Percentiles rank a stretch among this genome's conserved stretches.
phyloP scores from a whole-genome alignment of 2,888 invertebrate species.

The Acholoe squamosa region DNA sequence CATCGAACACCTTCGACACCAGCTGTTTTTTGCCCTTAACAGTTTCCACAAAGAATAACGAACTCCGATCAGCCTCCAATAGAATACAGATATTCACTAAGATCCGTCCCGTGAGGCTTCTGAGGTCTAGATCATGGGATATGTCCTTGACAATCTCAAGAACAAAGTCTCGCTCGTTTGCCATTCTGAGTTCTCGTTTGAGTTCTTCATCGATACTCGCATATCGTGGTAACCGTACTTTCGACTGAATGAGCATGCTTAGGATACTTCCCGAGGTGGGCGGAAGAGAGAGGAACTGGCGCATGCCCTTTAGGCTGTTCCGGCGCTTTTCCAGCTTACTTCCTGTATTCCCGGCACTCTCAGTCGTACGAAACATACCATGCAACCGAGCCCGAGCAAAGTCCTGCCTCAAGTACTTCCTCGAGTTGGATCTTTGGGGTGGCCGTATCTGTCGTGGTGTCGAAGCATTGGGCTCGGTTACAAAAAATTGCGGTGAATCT shows the following conservation, averaged over 20 bases:
- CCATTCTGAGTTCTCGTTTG: slow-evolving; percentile 81
- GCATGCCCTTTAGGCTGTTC: slow-evolving; percentile 85
- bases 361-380: slow-evolving; percentile 84
- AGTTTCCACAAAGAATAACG: slow-evolving; percentile 85
- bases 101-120: slow-evolving; percentile 84
- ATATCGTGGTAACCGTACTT: slow-evolving; percentile 84
- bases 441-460: slow-evolving; percentile 69
- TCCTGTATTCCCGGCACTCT: slow-evolving; percentile 68
- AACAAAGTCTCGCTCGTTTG: slow-evolving; percentile 85
- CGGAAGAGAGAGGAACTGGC: slow-evolving; percentile 85
- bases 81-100: slow-evolving; percentile 84
- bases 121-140: slow-evolving; percentile 85
- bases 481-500: slow-evolving; percentile 10
- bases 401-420: slow-evolving; percentile 84
- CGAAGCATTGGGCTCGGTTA: slow-evolving; percentile 69
- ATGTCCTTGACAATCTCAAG: slow-evolving; percentile 85
- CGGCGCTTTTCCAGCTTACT: slow-evolving; percentile 78
- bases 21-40: slow-evolving; percentile 83
- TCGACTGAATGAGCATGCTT: slow-evolving; percentile 85
- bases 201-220: slow-evolving; percentile 84
- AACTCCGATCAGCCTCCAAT: slow-evolving; percentile 84
- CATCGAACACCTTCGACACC: slow-evolving; percentile 85
- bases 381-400: slow-evolving; percentile 84
- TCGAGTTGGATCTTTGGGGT: slow-evolving; percentile 83
- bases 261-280: slow-evolving; percentile 85